Conservation (phyloP, 2,888 invertebrate species). For the Cylloceria caligata region DNA sequence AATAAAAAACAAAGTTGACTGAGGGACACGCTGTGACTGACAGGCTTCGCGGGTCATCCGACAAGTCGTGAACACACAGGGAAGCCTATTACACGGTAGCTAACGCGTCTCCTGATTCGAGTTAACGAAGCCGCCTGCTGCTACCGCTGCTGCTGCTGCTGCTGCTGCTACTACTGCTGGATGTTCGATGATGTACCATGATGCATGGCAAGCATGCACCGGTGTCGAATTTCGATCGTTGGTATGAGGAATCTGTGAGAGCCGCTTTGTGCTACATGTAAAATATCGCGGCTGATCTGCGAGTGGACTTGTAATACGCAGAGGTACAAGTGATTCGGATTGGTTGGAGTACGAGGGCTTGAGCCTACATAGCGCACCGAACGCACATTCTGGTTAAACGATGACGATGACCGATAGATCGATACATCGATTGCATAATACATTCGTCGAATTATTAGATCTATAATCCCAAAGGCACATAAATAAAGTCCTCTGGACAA, state of each 20-base stretch:
- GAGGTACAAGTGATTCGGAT: conserved; percentile 47
- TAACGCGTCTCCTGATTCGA: conserved; percentile 70
- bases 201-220: conserved; percentile 70
- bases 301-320: conserved; percentile 61
- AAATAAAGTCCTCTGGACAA: background rate
- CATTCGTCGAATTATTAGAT: conserved; percentile 36
- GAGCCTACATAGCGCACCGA: background rate
- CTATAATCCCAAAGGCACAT: background rate
- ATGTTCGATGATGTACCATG: conserved; percentile 77
- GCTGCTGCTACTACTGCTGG: conserved; percentile 54
- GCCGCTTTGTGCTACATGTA: conserved; percentile 76
- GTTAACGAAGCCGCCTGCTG: conserved; percentile 73
- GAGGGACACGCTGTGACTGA: conserved; percentile 73
- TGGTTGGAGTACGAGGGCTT: background rate
- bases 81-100: conserved; percentile 76
- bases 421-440: too few species aligned
- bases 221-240: conserved; percentile 77
- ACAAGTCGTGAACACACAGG: conserved; percentile 73
- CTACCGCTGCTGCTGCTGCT: conserved; percentile 52
- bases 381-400: background rate
- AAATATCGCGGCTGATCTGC: conserved; percentile 62
- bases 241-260: conserved; percentile 75
- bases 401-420: conserved; percentile 10
- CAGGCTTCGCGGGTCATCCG: conserved; percentile 75
- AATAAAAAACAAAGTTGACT: conserved; percentile 49